Evolutionary conservation across 1,140 invertebrate genomes (phyloP), one percentile per base, ranked within the genome.

Genomic region (Drosophila busckii): DNA sequence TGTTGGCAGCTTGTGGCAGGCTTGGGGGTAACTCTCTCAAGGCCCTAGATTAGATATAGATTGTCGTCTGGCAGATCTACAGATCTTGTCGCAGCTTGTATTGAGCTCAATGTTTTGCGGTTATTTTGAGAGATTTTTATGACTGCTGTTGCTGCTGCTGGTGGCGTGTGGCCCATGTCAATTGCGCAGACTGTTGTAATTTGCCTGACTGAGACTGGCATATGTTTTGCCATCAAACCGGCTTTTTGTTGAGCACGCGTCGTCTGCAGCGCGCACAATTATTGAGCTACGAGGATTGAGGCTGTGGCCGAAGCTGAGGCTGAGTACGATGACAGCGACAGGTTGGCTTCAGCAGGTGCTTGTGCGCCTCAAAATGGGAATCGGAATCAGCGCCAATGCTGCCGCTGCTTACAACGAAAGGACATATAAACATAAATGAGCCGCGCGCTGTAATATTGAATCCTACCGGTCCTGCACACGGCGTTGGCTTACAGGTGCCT

Each of bases 341-440:
- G 75, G 75, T 82, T 82, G 75, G 75, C 75, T 75, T 82, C 73
- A 71, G 73, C 73, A 80, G 75, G 76, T 83, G 75, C 75, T 69
- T 62, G 67, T 45, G 70, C 64, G 56, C 42, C 52, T 64, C 50
- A 52, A 59, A 67, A 67, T 62, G 44, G 56, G 66, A 67, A 67
- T 67, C 62, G 60, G 73, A 82, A 82, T 82, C 75, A 80, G 68
- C 73, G 71, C 70, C 46, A n/a, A n/a, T 49, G 54, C 31, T 48
- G 42, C 54, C 46, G 49, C 38, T 45, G 70, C 73, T 82, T 80
- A 80, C 73, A 80, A 80, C 75, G 68, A 80, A 80, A 82, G 75
- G 75, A 82, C 75, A 82, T n/a, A n/a, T 82, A 82, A 82, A 82
- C 75, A 82, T 82, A 82, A 82, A 82, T 82, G 75, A 82, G 76